phyloP scores from a whole-genome alignment of 2,113 vertebrate genomes.

The Hemiprocne comata region DNA sequence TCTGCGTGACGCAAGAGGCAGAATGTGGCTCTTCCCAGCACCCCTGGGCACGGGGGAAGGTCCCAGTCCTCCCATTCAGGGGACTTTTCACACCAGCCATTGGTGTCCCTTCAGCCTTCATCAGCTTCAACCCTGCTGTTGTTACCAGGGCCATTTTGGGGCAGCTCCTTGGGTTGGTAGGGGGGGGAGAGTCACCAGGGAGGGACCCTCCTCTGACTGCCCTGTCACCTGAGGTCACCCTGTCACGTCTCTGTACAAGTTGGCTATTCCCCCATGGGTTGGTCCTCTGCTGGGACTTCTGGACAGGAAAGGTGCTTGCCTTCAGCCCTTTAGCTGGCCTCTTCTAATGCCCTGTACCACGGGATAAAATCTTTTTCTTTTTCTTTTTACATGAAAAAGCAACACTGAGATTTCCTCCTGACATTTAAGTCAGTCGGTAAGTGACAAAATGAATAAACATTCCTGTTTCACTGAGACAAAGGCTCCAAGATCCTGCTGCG shows the following conservation, averaged over 20 bases:
- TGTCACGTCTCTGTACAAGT: fast-evolving
- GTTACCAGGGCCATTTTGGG: background rate
- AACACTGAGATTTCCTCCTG: slow-evolving; percentile 34
- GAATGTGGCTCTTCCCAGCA: background rate
- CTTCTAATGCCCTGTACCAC: background rate
- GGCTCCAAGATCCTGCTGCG: slow-evolving; percentile 53
- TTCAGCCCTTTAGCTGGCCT: background rate
- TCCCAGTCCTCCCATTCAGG: background rate
- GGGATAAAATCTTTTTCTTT: background rate
- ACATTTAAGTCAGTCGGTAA: slow-evolving; percentile 37
- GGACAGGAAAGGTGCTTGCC: background rate
- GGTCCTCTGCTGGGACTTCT: background rate
- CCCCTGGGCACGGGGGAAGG: background rate
- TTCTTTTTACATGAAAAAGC: slow-evolving; percentile 7
- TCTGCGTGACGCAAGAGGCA: background rate
- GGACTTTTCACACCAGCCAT: background rate
- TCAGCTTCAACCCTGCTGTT: fast-evolving
- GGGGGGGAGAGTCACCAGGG: background rate
- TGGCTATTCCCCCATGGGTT: background rate
- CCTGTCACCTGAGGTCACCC: background rate
- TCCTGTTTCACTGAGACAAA: slow-evolving; percentile 1
- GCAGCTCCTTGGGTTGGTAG: background rate
- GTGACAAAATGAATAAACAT: slow-evolving; percentile 46
- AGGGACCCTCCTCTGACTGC: background rate
- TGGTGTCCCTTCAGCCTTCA: background rate